Evolutionary conservation across 2,113 vertebrate genomes (phyloP).

Genomic region (Nesogale talazaci): DNA sequence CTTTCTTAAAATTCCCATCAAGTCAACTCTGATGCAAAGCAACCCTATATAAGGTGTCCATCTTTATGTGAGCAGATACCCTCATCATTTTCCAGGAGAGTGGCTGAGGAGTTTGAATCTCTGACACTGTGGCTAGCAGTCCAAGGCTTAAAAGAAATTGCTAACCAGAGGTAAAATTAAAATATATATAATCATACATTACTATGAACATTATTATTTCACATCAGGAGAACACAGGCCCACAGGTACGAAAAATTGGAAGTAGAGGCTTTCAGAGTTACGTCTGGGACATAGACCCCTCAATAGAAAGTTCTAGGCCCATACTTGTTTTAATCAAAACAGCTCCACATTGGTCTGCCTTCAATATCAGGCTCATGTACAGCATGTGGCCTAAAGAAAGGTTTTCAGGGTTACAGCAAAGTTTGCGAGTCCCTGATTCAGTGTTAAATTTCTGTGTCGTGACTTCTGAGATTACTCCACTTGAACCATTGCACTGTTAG

Average conservation of each 20-base stretch:
- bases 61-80: too few relatives aligned
- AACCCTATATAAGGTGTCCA: too few relatives aligned
- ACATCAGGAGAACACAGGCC: not conserved
- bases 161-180: too few relatives aligned
- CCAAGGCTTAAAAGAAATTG: too few relatives aligned
- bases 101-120: too few relatives aligned
- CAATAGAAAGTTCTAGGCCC: not conserved
- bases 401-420: not conserved
- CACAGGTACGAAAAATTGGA: not conserved
- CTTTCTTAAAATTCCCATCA: too few relatives aligned
- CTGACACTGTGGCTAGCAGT: too few relatives aligned
- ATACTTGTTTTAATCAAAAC: slow-evolving; percentile 33
- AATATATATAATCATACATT: not conserved
- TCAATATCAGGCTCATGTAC: not conserved
- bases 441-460: not conserved
- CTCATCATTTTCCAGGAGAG: too few relatives aligned
- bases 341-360: not conserved
- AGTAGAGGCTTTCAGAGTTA: not conserved
- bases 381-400: not conserved
- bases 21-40: too few relatives aligned
- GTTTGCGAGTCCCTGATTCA: slow-evolving; percentile 35
- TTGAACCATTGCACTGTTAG: not conserved
- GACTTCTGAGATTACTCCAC: slow-evolving; percentile 45
- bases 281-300: not conserved
- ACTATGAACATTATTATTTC: slow-evolving; percentile 40